These are phyloP conservation scores for Ruditapes philippinarum DNA, from an alignment of 1,140 invertebrate species.

Conservation along the genomic window DNA sequence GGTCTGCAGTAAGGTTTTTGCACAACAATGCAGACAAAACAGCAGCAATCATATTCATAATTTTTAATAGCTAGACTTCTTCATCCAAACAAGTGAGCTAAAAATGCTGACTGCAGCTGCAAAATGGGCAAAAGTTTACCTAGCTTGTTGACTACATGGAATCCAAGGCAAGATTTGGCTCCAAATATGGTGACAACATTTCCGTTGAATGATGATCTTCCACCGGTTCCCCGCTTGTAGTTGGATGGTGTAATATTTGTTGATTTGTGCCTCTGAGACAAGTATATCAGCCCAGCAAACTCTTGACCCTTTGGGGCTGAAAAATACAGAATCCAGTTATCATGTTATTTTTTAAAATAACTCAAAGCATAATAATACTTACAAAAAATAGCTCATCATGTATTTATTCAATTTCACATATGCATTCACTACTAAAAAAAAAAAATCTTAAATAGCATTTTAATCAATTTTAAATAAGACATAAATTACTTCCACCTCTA, in stretches of 20 bases:
- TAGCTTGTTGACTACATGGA: slow-evolving; percentile 94
- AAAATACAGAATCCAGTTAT: not conserved
- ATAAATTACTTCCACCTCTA: no score
- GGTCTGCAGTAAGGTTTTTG: no score
- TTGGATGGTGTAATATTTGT: slow-evolving; percentile 67
- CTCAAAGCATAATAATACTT: not conserved
- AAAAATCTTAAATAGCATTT: not conserved
- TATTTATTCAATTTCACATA: no score
- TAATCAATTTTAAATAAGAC: not conserved
- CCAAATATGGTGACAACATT: slow-evolving; percentile 99
- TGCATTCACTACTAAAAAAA: not conserved
- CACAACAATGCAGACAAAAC: no score
- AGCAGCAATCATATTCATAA: no score
- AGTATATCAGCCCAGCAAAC: not conserved
- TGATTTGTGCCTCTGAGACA: slow-evolving; percentile 22
- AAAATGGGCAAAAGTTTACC: slow-evolving; percentile 89
- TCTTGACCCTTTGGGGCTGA: slow-evolving; percentile 36
- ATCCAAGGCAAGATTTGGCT: slow-evolving; percentile 94
- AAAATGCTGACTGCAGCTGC: no score
- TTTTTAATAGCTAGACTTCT: no score
- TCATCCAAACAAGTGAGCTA: no score
- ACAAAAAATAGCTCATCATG: not conserved
- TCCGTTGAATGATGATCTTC: slow-evolving; percentile 98
- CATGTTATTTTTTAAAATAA: not conserved
- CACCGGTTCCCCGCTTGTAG: slow-evolving; percentile 95